These are phyloP conservation scores for Synanceia verrucosa DNA, from an alignment of 2,797 vertebrate genomes.

Conservation along the genomic window DNA sequence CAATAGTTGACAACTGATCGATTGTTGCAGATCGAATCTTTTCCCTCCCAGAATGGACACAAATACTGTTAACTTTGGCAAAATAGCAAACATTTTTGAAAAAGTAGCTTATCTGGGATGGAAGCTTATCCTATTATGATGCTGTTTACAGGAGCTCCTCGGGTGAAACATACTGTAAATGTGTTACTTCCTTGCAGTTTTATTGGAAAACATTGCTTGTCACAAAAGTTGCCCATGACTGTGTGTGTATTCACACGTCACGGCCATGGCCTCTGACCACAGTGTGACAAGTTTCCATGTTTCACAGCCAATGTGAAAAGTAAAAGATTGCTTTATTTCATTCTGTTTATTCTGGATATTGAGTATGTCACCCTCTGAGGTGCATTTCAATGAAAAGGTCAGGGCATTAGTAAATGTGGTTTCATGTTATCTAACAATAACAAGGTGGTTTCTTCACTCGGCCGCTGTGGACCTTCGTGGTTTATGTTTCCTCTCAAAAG, in stretches of 20 bases:
- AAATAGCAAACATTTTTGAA: neutral
- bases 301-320: neutral
- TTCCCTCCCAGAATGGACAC: neutral
- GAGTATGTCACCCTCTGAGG: neutral
- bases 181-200: neutral
- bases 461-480: neutral
- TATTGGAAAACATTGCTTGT: neutral
- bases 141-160: neutral
- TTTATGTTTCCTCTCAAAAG: constrained; percentile 1
- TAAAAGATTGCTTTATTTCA: constrained; percentile 1
- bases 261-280: neutral
- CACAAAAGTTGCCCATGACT: neutral
- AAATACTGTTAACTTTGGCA: neutral
- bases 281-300: neutral
- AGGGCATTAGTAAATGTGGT: constrained; percentile 6
- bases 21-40: no score
- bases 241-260: neutral
- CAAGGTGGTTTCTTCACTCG: constrained; percentile 23
- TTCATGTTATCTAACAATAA: neutral
- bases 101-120: neutral
- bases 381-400: constrained; percentile 12
- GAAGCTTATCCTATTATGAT: neutral
- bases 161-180: neutral
- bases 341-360: constrained; percentile 7
- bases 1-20: no score